phyloP scores from a whole-genome alignment of 2,888 invertebrate genomes.

The Himalopsyche japonica region DNA sequence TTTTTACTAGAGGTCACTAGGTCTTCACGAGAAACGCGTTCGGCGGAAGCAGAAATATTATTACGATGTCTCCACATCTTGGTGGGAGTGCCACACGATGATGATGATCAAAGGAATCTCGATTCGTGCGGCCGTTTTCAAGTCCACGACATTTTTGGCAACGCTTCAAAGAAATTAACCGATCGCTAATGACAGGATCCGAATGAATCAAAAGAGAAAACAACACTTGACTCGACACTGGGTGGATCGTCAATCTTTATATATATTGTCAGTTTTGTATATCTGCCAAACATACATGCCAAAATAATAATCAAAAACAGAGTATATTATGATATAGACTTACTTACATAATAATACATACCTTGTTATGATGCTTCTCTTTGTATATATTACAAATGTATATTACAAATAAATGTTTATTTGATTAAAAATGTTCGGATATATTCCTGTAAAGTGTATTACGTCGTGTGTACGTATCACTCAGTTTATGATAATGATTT shows the following conservation, averaged over 20 bases:
- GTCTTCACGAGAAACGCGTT: neutral
- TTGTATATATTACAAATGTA: no score
- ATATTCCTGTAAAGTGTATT: no score
- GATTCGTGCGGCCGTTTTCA: constrained; percentile 25
- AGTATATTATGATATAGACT: no score
- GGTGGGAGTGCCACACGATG: neutral
- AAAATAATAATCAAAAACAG: neutral
- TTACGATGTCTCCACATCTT: neutral
- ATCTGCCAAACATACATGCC: neutral
- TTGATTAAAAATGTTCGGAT: no score
- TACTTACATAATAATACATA: no score
- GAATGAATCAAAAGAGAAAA: constrained; percentile 5
- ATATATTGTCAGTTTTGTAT: neutral
- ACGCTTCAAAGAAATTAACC: constrained; percentile 32
- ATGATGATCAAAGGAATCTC: constrained; percentile 35
- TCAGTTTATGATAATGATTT: neutral
- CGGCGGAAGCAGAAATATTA: neutral
- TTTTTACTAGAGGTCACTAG: neutral
- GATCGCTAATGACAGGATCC: constrained; percentile 23
- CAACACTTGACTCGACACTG: neutral
- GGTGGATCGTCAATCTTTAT: neutral
- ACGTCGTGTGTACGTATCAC: neutral
- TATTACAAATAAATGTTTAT: no score
- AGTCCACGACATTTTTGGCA: constrained; percentile 32
- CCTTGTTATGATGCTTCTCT: no score